Evolutionary conservation across 2,113 vertebrate genomes (phyloP).

Genomic region (Callionymus lyra): DNA sequence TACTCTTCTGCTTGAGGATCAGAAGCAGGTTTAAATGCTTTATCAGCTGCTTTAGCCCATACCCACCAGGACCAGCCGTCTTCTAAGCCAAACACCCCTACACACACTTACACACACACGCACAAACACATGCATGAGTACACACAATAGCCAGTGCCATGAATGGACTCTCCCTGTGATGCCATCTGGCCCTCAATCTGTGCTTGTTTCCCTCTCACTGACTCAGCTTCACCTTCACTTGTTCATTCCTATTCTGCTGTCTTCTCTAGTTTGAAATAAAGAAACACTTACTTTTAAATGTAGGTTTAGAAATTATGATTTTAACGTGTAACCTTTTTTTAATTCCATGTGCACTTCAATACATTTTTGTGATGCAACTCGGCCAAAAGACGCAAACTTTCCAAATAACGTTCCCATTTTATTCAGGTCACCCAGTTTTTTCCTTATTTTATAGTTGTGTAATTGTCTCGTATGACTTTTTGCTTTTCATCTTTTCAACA

Average conservation of each 20-base stretch:
- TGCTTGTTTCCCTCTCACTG: constrained; percentile 11
- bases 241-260: constrained; percentile 7
- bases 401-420: too few relatives aligned
- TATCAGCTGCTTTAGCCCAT: constrained; percentile 38
- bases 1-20: constrained; percentile 28
- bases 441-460: too few relatives aligned
- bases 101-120: background rate
- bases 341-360: too few relatives aligned
- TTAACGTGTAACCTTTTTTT: too few relatives aligned
- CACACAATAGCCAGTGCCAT: constrained; percentile 21
- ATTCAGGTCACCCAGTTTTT: too few relatives aligned
- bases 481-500: too few relatives aligned
- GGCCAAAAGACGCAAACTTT: too few relatives aligned
- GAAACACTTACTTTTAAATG: too few relatives aligned
- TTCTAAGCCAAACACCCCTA: background rate
- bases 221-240: background rate
- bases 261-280: constrained; percentile 14
- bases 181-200: constrained; percentile 65
- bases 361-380: too few relatives aligned
- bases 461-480: too few relatives aligned
- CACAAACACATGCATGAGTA: constrained; percentile 1
- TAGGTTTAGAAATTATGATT: too few relatives aligned
- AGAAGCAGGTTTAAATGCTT: constrained; percentile 30
- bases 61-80: constrained; percentile 1
- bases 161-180: constrained; percentile 33